Evolutionary conservation across 2,888 invertebrate genomes (phyloP).

Genomic region (Drosophila monieri): DNA sequence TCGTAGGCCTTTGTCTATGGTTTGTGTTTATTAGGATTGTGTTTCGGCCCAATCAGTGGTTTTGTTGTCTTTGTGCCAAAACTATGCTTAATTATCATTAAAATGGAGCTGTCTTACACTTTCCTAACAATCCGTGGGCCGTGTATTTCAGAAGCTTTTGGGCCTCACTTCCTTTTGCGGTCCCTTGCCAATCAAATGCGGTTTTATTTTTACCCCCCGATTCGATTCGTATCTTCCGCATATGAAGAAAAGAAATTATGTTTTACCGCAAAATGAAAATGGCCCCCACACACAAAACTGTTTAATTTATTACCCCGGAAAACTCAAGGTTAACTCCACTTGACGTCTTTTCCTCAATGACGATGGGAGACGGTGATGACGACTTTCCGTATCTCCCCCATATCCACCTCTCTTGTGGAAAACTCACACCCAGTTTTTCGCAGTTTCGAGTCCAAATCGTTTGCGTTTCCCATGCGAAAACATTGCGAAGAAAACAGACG

Average conservation of each 20-base stretch:
- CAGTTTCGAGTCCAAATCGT: slow-evolving; percentile 1
- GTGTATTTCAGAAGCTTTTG: slow-evolving; percentile 1
- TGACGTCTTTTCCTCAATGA: slow-evolving; percentile 44
- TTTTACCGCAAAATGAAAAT: slow-evolving; percentile 27
- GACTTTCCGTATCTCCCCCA: slow-evolving; percentile 4
- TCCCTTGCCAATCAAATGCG: slow-evolving; percentile 18
- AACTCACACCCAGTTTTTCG: slow-evolving; percentile 19
- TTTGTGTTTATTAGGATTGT: slow-evolving; percentile 20
- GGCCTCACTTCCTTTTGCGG: slow-evolving; percentile 17
- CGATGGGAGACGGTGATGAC: slow-evolving; percentile 13
- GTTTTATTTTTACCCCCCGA: background rate
- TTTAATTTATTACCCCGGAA: slow-evolving; percentile 67
- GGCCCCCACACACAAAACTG: slow-evolving; percentile 3
- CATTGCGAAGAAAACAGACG: slow-evolving; percentile 25
- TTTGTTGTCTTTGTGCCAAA: slow-evolving; percentile 19
- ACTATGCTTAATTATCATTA: slow-evolving; percentile 18
- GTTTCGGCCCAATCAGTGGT: slow-evolving; percentile 16
- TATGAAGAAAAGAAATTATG: slow-evolving; percentile 25
- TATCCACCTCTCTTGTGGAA: background rate
- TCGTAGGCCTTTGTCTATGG: slow-evolving; percentile 19
- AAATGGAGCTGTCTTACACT: slow-evolving; percentile 7
- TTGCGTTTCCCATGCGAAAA: slow-evolving; percentile 38
- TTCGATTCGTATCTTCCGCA: slow-evolving; percentile 34
- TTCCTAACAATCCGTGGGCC: slow-evolving; percentile 5
- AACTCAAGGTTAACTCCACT: slow-evolving; percentile 65